These are phyloP conservation scores for Sorex maritimensis DNA, from an alignment of 2,797 vertebrate genomes.

Conservation along the genomic window DNA sequence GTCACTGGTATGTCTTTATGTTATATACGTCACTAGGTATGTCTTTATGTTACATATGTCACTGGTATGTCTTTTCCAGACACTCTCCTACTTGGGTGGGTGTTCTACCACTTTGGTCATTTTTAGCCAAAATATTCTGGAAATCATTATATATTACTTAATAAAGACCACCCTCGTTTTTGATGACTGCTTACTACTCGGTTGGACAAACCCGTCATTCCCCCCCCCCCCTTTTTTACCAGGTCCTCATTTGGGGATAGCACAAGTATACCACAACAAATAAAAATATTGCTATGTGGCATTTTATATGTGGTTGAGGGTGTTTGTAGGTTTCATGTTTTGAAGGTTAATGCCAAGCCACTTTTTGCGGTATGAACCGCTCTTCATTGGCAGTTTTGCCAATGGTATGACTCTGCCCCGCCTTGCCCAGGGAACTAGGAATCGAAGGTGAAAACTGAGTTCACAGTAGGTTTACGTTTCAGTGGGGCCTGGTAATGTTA, in stretches of 20 bases:
- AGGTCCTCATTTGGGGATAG: not conserved
- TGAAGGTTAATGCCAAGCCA: too few species aligned
- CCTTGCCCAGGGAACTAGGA: not conserved
- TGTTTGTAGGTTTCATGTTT: not conserved
- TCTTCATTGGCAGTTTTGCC: too few species aligned
- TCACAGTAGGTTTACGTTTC: slow-evolving; percentile 42
- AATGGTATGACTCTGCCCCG: not conserved
- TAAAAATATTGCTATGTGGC: not conserved
- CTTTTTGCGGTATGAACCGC: too few species aligned
- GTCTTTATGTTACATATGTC: too few species aligned
- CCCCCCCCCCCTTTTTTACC: not conserved
- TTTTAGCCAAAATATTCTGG: slow-evolving; percentile 15
- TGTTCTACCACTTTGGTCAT: not conserved
- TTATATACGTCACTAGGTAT: too few species aligned
- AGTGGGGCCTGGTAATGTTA: not conserved
- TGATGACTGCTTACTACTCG: not conserved
- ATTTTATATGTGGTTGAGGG: not conserved
- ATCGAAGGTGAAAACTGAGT: not conserved
- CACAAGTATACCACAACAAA: not conserved
- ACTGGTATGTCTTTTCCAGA: not conserved
- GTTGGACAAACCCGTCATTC: not conserved
- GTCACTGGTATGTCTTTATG: too few species aligned
- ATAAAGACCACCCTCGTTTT: not conserved
- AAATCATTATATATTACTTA: slow-evolving; percentile 32
- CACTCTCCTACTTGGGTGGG: not conserved